These are phyloP conservation scores for Neocrepidodera transversa DNA, from an alignment of 2,888 invertebrate species.

Conservation along the genomic window DNA sequence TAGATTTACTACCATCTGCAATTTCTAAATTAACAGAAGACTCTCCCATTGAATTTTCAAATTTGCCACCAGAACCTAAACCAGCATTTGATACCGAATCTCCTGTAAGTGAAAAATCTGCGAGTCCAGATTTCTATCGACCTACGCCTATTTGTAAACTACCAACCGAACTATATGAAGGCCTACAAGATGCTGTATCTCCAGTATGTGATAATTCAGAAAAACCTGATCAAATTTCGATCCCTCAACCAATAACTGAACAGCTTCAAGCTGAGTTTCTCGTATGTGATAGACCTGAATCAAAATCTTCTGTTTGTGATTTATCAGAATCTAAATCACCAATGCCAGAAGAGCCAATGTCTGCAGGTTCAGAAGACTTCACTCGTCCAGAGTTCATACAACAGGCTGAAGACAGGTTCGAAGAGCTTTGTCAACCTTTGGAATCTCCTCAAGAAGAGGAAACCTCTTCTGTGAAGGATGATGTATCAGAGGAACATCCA, in stretches of 20 bases:
- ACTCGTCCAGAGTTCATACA: slow-evolving; percentile 28
- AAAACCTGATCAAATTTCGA: not conserved
- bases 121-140: not conserved
- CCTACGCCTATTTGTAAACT: slow-evolving; percentile 1
- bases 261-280: slow-evolving; percentile 21
- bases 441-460: slow-evolving; percentile 50
- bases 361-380: slow-evolving; percentile 21
- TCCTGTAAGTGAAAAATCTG: not conserved
- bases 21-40: not conserved
- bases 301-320: slow-evolving; percentile 31
- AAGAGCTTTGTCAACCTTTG: slow-evolving; percentile 32
- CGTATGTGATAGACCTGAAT: slow-evolving; percentile 19
- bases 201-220: slow-evolving; percentile 25
- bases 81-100: not conserved
- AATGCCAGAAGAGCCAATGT: slow-evolving; percentile 18
- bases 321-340: slow-evolving; percentile 29
- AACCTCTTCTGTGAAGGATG: slow-evolving; percentile 58
- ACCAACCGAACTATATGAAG: not conserved
- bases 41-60: not conserved
- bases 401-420: slow-evolving; percentile 33
- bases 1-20: not conserved
- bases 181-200: slow-evolving; percentile 22
- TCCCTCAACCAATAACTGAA: not conserved
- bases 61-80: not conserved
- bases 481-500: slow-evolving; percentile 28